These are phyloP conservation scores for Drosophila siamana DNA, from an alignment of 2,888 invertebrate species.

Conservation along the genomic window DNA sequence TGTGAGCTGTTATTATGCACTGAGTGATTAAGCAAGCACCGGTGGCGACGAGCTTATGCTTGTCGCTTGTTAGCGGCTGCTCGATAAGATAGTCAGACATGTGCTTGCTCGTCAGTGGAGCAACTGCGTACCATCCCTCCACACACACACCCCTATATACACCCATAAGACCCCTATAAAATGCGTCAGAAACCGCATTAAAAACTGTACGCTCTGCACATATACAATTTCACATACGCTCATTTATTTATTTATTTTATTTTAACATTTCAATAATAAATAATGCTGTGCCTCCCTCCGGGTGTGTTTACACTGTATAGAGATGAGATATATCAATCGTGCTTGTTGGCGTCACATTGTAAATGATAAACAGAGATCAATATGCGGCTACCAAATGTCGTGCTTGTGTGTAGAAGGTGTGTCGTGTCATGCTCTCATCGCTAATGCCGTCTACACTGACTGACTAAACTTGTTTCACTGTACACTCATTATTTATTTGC, in stretches of 20 bases:
- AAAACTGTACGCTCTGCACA: constrained; percentile 36
- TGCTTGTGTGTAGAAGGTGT: neutral
- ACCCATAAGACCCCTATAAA: constrained; percentile 56
- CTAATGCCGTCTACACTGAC: constrained; percentile 6
- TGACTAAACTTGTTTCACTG: constrained; percentile 62
- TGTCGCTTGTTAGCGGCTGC: constrained; percentile 30
- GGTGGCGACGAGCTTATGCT: constrained; percentile 58
- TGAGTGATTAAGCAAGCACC: constrained; percentile 56
- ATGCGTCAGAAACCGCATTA: constrained; percentile 61
- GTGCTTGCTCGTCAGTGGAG: constrained; percentile 13
- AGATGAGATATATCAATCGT: neutral
- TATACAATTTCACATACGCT: constrained; percentile 49
- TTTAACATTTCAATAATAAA: constrained; percentile 62
- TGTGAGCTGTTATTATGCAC: constrained; percentile 60
- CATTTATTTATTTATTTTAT: constrained; percentile 55
- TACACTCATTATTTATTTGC: constrained; percentile 33
- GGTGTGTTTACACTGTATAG: constrained; percentile 4
- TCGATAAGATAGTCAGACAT: constrained; percentile 67
- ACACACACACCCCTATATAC: constrained; percentile 43
- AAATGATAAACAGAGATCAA: neutral
- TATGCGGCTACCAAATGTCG: neutral
- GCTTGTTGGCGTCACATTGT: neutral
- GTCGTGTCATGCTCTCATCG: constrained; percentile 1
- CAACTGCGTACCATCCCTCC: constrained; percentile 24
- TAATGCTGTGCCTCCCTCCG: constrained; percentile 17